These are phyloP conservation scores for Saccostrea echinata DNA, from an alignment of 1,140 invertebrate species.

Conservation along the genomic window DNA sequence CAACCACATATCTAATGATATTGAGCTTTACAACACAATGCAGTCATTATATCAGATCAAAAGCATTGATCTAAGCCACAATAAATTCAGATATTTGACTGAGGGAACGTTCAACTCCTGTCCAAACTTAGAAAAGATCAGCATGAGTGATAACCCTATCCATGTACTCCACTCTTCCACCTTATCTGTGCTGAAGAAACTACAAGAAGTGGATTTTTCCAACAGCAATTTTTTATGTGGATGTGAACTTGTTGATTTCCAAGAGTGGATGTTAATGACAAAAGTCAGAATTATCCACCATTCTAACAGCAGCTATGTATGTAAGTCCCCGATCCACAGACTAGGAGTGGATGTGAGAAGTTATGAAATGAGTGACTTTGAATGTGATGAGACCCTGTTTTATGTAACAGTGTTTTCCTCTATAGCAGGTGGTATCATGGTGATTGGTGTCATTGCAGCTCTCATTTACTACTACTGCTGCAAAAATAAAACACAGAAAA, in stretches of 20 bases:
- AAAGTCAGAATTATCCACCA: constrained; percentile 56
- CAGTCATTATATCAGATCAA: constrained; percentile 57
- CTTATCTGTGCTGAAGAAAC: constrained; percentile 59
- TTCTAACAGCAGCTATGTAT: constrained; percentile 57
- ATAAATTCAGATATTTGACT: constrained; percentile 62
- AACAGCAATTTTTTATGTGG: constrained; percentile 70
- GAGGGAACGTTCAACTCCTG: constrained; percentile 54
- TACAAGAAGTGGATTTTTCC: constrained; percentile 69
- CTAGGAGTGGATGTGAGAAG: constrained; percentile 48
- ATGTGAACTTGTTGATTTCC: constrained; percentile 67
- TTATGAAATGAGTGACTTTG: constrained; percentile 58
- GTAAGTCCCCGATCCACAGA: constrained; percentile 54
- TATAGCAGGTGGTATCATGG: constrained; percentile 56
- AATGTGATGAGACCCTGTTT: constrained; percentile 60
- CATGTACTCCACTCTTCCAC: constrained; percentile 52
- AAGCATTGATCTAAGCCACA: constrained; percentile 67
- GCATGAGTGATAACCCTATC: constrained; percentile 61
- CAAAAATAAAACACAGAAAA: constrained; percentile 47
- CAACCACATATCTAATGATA: constrained; percentile 59
- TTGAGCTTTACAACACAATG: constrained; percentile 56
- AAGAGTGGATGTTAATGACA: constrained; percentile 66
- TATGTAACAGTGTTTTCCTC: constrained; percentile 64
- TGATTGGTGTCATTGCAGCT: constrained; percentile 53
- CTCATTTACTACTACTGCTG: constrained; percentile 61
- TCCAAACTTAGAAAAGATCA: constrained; percentile 55